Conservation (phyloP, 2,113 vertebrate genomes). For the Silurus meridionalis region DNA sequence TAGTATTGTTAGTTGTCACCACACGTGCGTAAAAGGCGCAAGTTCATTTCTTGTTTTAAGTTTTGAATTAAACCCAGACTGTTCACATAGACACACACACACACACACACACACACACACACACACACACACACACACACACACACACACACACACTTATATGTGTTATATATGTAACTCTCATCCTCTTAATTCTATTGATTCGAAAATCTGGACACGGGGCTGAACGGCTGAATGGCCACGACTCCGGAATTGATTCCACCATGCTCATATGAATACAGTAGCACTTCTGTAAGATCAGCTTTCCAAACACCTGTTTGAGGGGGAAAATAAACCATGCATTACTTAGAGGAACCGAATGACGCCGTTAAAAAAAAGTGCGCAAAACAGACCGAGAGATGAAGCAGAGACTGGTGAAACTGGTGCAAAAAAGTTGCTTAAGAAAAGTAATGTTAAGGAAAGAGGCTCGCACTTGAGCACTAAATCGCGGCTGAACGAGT, state of each 20-base stretch:
- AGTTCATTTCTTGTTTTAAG: not conserved
- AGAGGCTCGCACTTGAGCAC: not conserved
- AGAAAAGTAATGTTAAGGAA: not conserved
- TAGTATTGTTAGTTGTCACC: not conserved
- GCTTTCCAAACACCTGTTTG: not conserved
- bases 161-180: not conserved
- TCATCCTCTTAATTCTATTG: not conserved
- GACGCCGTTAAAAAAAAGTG: too few relatives aligned
- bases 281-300: not conserved
- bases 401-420: not conserved
- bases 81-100: not conserved
- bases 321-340: not conserved
- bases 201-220: not conserved
- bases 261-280: not conserved
- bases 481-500: not conserved
- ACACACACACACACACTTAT: too few relatives aligned
- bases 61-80: not conserved
- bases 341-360: not conserved
- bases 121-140: too few relatives aligned
- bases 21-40: constrained; percentile 13
- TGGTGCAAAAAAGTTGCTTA: constrained; percentile 17
- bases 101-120: too few relatives aligned
- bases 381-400: too few relatives aligned
- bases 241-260: not conserved
- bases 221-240: not conserved